Percentiles rank a stretch among this genome's conserved stretches.
Conservation (phyloP, 2,888 invertebrate genomes). For the Busseola fusca region DNA sequence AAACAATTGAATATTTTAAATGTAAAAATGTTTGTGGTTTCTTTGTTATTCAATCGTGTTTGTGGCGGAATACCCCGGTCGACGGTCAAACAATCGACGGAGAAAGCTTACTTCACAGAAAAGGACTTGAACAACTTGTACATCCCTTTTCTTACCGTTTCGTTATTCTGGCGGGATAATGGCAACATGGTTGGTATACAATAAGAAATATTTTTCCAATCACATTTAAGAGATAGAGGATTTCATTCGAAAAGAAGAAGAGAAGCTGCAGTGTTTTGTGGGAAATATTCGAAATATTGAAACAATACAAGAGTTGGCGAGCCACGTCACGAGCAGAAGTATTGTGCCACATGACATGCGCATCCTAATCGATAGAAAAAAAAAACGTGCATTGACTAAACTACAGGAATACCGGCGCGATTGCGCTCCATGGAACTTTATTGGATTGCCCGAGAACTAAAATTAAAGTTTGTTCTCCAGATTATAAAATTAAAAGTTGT, state of each 20-base stretch:
- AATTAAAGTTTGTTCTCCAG: conserved; percentile 43
- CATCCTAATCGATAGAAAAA: conserved; percentile 36
- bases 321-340: conserved; percentile 35
- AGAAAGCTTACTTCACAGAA: conserved; percentile 56
- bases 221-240: conserved; percentile 39
- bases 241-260: conserved; percentile 23
- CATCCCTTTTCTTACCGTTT: conserved; percentile 49
- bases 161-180: conserved; percentile 50
- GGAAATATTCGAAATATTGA: conserved; percentile 37
- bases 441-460: conserved; percentile 35
- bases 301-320: conserved; percentile 33
- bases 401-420: conserved; percentile 10
- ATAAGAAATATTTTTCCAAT: conserved; percentile 51
- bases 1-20: conserved; percentile 34
- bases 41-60: conserved; percentile 50
- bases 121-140: conserved; percentile 51
- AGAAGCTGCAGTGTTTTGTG: conserved; percentile 12
- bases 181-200: conserved; percentile 37
- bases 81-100: conserved; percentile 51
- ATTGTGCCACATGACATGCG: conserved; percentile 24
- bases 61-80: conserved; percentile 39
- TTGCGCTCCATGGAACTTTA: conserved; percentile 31
- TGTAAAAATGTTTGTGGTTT: conserved; percentile 29
- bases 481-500: conserved; percentile 58
- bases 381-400: conserved; percentile 44